Base-by-base conservation (phyloP, 92 coral and sea anemone species). In the Zoanthus gigantus region DNA sequence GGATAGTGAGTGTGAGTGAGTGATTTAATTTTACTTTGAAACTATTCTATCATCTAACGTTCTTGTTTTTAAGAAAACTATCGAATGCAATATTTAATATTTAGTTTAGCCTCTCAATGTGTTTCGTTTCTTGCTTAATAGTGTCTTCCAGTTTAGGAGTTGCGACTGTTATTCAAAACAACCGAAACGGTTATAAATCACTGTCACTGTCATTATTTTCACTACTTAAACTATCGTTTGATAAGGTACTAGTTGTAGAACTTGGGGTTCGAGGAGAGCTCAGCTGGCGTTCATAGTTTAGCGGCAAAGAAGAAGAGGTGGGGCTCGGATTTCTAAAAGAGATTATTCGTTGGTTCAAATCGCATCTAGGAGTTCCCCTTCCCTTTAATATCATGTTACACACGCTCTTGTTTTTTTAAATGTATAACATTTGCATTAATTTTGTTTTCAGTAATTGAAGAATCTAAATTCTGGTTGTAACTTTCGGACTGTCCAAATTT, bases 241-340 rank as follows among this genome's bases (percentile, higher is more conserved):
- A 97, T 11, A 97, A 72, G 7, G 94, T 94, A 48, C 99, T 97
- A 0, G 99, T 94, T 0, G 99, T 94, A 3, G 99, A 97, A 58
- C 99, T 74, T 2, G 87, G 77, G 5, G 58, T 69, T 34, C 71
- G 78, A 28, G 92, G 78, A 6, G 92, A 92, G 34, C 91, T 88
- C 34, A 87, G 92, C 42, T 94, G 95, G 18, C 81, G 83, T 86
- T 92, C 97, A 58, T 85, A 76, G 78, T 85, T 95, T 29, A 96
- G 66, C 0, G 99, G 92, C 18, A 95, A 74, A 11, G 94, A 88
- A 23, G 23, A 23, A 56, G 99, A 90, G 0, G 99, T 96, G 6
- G 96, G 98, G 69, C 99, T 93, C 11, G 91, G 90, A 0, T 92
- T 89, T 52, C 88, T 89, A 3, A 98, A 98, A 0, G 94, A 91